A percentile compares a stretch with the other conserved stretches of the same genome.
These are phyloP conservation scores for Microcaecilia unicolor DNA, from an alignment of 2,797 vertebrate species.

Conservation along the genomic window DNA sequence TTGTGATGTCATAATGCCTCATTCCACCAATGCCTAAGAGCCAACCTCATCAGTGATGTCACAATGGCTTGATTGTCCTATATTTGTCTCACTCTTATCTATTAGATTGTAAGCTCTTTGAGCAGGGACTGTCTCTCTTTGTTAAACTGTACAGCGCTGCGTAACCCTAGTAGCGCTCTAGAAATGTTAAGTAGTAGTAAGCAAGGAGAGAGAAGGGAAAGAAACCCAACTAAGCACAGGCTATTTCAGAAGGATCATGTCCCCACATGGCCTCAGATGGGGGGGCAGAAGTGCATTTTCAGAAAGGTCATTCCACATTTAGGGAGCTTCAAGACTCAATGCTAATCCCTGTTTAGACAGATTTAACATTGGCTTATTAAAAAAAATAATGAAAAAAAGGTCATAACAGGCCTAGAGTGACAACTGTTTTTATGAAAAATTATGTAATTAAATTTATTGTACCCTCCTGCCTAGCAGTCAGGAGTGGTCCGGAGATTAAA, in stretches of 20 bases:
- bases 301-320: slow-evolving; percentile 1
- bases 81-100: too few species aligned
- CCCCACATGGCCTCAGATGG: background rate
- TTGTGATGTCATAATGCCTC: too few species aligned
- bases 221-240: background rate
- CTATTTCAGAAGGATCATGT: slow-evolving; percentile 5
- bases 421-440: background rate
- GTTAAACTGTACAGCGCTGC: too few species aligned
- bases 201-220: too few species aligned
- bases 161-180: too few species aligned
- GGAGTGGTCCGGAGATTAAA: background rate
- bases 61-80: too few species aligned
- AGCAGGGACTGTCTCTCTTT: too few species aligned
- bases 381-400: background rate
- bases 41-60: too few species aligned
- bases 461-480: too few species aligned
- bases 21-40: too few species aligned
- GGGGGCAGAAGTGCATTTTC: background rate
- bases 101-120: too few species aligned
- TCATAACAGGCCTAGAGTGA: background rate
- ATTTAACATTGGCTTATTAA: background rate
- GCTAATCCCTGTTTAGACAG: background rate
- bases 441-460: background rate
- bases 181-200: too few species aligned
- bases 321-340: background rate